phyloP scores from a whole-genome alignment of 2,888 invertebrate genomes.

The Macaria liturata region DNA sequence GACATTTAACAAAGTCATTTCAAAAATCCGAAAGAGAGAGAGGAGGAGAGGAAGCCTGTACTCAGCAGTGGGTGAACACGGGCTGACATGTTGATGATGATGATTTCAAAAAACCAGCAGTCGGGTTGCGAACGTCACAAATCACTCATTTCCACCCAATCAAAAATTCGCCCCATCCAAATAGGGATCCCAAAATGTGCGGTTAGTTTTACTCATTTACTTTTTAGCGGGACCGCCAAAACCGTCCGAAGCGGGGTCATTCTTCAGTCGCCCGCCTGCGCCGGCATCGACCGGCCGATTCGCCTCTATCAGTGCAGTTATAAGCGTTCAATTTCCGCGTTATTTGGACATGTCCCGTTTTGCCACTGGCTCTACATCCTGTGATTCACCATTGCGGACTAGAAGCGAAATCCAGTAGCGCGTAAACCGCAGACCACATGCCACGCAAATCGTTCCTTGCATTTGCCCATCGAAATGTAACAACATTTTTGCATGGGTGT shows the following conservation, averaged over 20 bases:
- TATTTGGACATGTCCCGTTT: slow-evolving; percentile 73
- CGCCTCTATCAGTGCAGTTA: slow-evolving; percentile 49
- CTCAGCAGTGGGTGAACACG: too few relatives aligned
- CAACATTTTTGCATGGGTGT: slow-evolving; percentile 16
- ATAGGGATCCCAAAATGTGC: slow-evolving; percentile 11
- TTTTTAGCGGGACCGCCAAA: slow-evolving; percentile 48
- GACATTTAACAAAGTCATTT: too few relatives aligned
- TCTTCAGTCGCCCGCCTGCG: slow-evolving; percentile 65
- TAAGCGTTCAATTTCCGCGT: slow-evolving; percentile 55
- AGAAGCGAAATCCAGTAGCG: slow-evolving; percentile 62
- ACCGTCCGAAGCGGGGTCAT: slow-evolving; percentile 35
- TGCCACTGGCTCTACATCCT: slow-evolving; percentile 67
- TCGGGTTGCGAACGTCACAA: neutral
- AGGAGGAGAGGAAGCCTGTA: too few relatives aligned
- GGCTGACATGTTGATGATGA: too few relatives aligned
- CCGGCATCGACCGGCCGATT: slow-evolving; percentile 70
- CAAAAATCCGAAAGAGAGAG: too few relatives aligned
- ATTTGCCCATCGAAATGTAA: slow-evolving; percentile 41
- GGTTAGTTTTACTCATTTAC: neutral
- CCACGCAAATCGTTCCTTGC: slow-evolving; percentile 47
- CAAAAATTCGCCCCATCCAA: slow-evolving; percentile 18
- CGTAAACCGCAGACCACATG: slow-evolving; percentile 54
- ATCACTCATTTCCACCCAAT: slow-evolving; percentile 20
- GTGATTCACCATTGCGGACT: slow-evolving; percentile 70
- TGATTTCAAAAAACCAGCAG: too few relatives aligned